phyloP scores from a whole-genome alignment of 1,140 invertebrate genomes.

The Spodoptera frugiperda region DNA sequence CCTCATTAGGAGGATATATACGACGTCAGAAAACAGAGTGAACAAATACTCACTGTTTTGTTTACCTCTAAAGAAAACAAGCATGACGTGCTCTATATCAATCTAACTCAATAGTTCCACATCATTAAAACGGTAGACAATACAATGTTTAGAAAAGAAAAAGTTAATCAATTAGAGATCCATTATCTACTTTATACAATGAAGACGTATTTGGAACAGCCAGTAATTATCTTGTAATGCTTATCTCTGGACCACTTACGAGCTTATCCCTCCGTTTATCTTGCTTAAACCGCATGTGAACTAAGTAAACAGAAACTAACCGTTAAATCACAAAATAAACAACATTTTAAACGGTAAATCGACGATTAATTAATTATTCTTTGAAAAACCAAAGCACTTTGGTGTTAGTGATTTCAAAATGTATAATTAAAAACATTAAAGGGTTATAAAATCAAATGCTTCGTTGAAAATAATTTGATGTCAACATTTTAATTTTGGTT shows the following conservation, averaged over 20 bases:
- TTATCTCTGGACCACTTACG: slow-evolving; percentile 21
- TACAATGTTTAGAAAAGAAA: slow-evolving; percentile 11
- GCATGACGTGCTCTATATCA: too few species aligned
- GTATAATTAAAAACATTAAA: slow-evolving; percentile 2
- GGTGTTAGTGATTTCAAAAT: neutral
- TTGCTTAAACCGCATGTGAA: slow-evolving; percentile 14
- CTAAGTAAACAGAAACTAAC: neutral
- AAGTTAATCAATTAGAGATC: slow-evolving; percentile 27
- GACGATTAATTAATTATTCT: neutral
- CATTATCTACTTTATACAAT: slow-evolving; percentile 38
- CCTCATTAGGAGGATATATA: too few species aligned
- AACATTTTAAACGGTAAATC: neutral
- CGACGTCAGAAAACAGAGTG: too few species aligned
- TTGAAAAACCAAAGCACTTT: neutral
- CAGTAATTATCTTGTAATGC: slow-evolving; percentile 26
- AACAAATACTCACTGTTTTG: too few species aligned
- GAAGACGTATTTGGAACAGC: neutral
- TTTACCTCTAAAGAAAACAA: too few species aligned
- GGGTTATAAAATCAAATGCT: neutral
- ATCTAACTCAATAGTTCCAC: neutral
- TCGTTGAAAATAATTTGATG: neutral
- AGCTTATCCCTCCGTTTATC: neutral
- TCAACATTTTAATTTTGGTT: neutral
- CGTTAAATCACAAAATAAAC: neutral
- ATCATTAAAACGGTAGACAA: slow-evolving; percentile 17